Evolutionary conservation across 2,797 vertebrate species (phyloP).

Genomic region (Rousettus madagascariensis): DNA sequence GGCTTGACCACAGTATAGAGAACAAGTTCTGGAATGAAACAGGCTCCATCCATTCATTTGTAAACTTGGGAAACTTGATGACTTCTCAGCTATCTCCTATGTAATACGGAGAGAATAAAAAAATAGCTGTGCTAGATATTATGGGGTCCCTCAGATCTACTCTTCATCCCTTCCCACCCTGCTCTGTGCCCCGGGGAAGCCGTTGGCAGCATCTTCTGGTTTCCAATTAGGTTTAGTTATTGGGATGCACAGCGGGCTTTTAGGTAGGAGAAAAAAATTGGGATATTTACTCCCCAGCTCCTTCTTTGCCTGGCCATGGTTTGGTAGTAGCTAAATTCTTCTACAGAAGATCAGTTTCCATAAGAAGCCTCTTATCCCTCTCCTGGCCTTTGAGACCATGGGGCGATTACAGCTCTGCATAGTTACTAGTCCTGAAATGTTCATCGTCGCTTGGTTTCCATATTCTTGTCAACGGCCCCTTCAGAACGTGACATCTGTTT

Average conservation of each 20-base stretch:
- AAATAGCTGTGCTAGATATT: not conserved
- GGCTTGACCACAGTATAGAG: not conserved
- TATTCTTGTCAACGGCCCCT: not conserved
- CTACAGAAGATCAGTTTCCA: not conserved
- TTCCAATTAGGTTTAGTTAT: not conserved
- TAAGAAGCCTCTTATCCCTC: not conserved
- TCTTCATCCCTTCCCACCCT: not conserved
- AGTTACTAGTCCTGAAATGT: not conserved
- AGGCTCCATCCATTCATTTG: not conserved
- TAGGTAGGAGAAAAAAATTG: not conserved
- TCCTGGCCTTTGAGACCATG: not conserved
- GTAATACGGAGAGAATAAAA: not conserved
- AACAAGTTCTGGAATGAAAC: not conserved
- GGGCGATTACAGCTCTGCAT: not conserved
- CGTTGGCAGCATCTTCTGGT: not conserved
- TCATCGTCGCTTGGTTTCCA: not conserved
- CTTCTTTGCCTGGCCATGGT: not conserved
- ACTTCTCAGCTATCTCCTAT: not conserved
- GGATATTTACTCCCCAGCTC: not conserved
- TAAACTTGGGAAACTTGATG: not conserved
- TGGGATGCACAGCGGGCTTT: not conserved
- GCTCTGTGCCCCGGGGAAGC: not conserved
- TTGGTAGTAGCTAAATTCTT: not conserved
- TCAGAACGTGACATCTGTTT: not conserved
- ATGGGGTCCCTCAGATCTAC: not conserved